Evolutionary conservation across 2,888 invertebrate species (phyloP), one percentile per base, ranked within the genome.

Genomic region (Hololepta plana): DNA sequence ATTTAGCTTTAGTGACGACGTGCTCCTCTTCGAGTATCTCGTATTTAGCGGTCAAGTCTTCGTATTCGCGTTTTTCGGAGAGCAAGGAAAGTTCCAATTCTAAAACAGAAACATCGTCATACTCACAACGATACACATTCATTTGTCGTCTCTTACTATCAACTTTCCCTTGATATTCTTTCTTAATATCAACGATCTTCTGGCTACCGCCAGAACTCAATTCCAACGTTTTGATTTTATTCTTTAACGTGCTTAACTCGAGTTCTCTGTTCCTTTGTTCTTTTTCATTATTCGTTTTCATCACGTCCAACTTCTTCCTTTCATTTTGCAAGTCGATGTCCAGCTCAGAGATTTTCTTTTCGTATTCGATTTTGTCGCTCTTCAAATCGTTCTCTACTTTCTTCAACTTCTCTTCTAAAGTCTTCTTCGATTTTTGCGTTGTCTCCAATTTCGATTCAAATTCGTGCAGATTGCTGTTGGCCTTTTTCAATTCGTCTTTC

Each of bases 21-120:
- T 81, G 80, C 43, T 85, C 84, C 47, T 85, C 84, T 46, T 80
- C 77, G 17, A 88, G 53, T 32, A 75, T 64, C 49, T 84, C 85
- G 53, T 82, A 84, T 50, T 80, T 82, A 10, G 68, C 64, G 15
- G 79, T 82, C 27, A 88, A 57, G 39, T 81, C 80, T 24, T 77
- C 74, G 45, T 76, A 77, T 36, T 80, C 76, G 35, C 73, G 71
- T 35, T 67, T 69, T 45, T 76, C 75, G 24, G 60, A 63, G 11
- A 62, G 61, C 19, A 82, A 45, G 15, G 72, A 66, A 38, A 64
- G 60, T 47, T 81, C 76, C 29, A 80, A 48, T 40, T 69, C 77
- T 67, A 56, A 43, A 51, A 62, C 33, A 24, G 9, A 32, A 28
- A 17, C 23, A 25, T 4, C n/a, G 6, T 12, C 10, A 9, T 12